Evolutionary conservation across 2,797 vertebrate genomes (phyloP).

Genomic region (Oreortyx pictus): DNA sequence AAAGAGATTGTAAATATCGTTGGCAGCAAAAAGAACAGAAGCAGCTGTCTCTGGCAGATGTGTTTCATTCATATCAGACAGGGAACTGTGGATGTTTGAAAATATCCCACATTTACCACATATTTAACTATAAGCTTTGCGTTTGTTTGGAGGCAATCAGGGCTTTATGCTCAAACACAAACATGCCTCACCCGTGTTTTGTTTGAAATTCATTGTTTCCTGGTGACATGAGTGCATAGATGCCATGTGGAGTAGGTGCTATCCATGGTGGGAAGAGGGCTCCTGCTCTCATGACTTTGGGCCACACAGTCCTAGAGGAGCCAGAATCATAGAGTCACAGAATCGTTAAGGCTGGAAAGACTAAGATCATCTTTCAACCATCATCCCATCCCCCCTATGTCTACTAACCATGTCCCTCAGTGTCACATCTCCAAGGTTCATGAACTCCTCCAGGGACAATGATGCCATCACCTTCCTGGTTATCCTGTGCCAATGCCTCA

Average conservation of each 20-base stretch:
- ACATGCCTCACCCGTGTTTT: slow-evolving; percentile 12
- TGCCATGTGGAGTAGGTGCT: background rate
- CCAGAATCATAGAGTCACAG: background rate
- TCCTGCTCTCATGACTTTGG: background rate
- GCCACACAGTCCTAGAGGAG: background rate
- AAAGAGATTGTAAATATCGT: background rate
- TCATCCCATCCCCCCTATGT: no score
- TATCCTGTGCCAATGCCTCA: no score
- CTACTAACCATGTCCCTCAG: no score
- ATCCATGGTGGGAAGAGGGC: accelerated
- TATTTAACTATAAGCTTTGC: slow-evolving; percentile 16
- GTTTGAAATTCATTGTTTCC: background rate
- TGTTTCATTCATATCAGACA: slow-evolving; percentile 43
- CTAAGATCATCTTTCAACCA: no score
- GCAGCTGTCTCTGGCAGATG: slow-evolving; percentile 39
- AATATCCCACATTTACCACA: slow-evolving; percentile 16
- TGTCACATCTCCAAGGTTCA: no score
- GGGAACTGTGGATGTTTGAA: slow-evolving; percentile 25
- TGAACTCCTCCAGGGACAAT: no score
- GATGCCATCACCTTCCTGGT: no score
- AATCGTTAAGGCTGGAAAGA: no score
- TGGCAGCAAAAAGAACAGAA: slow-evolving; percentile 23
- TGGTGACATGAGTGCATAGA: background rate
- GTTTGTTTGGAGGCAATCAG: slow-evolving; percentile 24
- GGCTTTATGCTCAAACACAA: slow-evolving; percentile 22